Percentiles rank a stretch among this genome's conserved stretches.
These are phyloP conservation scores for Tokudaia muenninki DNA, from an alignment of 2,797 vertebrate species.

Conservation along the genomic window DNA sequence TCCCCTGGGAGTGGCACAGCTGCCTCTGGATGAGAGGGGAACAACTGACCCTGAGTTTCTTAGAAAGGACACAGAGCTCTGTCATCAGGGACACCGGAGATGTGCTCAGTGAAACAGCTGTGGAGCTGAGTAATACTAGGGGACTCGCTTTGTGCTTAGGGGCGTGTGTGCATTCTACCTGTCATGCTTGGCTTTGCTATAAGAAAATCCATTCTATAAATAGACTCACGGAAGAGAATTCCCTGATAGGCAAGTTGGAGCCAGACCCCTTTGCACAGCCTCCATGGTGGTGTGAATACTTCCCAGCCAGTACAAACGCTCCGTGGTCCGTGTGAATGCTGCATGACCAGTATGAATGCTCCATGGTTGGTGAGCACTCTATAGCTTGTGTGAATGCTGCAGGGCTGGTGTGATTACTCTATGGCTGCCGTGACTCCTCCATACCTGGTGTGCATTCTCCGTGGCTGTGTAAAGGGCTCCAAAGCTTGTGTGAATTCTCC, in stretches of 20 bases:
- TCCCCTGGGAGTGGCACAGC: neutral
- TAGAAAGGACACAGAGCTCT: neutral
- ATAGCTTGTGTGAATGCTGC: neutral
- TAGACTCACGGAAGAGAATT: neutral
- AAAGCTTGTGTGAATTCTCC: neutral
- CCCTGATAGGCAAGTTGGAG: neutral
- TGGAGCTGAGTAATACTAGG: neutral
- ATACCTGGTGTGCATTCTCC: neutral
- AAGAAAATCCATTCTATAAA: neutral
- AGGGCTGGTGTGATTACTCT: neutral
- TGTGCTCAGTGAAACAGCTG: neutral
- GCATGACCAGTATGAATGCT: neutral
- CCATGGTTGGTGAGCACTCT: neutral
- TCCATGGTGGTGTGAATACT: neutral
- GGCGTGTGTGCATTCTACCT: neutral
- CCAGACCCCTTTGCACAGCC: neutral
- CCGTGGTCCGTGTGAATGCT: neutral
- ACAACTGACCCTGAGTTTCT: neutral
- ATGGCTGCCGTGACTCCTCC: neutral
- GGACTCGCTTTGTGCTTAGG: neutral
- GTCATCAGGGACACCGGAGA: neutral
- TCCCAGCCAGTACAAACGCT: too few species aligned
- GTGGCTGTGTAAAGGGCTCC: too few species aligned
- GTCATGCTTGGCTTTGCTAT: neutral
- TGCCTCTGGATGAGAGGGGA: neutral